Evolutionary conservation across 2,113 vertebrate species (phyloP).

Genomic region (Trachemys scripta): DNA sequence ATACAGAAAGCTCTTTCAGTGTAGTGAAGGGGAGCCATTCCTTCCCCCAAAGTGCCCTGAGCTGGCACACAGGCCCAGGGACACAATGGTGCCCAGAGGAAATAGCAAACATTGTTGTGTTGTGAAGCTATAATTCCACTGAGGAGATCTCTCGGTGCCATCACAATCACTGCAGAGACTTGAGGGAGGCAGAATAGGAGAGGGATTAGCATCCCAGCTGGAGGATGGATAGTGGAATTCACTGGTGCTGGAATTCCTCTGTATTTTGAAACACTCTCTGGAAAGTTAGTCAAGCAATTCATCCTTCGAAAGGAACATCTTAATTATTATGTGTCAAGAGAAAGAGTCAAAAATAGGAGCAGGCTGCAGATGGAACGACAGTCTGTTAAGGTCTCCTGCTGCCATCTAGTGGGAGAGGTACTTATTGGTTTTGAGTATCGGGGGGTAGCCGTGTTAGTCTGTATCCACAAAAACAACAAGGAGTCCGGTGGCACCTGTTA

Average conservation of each 20-base stretch:
- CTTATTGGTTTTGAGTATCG: not conserved
- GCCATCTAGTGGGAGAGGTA: constrained; percentile 64
- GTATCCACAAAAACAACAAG: too few species aligned
- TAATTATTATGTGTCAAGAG: not conserved
- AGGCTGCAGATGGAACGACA: rapidly evolving
- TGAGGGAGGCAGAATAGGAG: not conserved
- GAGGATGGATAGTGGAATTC: not conserved
- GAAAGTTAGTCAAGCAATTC: not conserved
- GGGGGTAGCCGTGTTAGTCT: too few species aligned
- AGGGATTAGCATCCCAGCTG: rapidly evolving
- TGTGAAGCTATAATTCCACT: not conserved
- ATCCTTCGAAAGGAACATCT: not conserved
- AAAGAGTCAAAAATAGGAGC: rapidly evolving
- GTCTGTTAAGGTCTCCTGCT: not conserved
- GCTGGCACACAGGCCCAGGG: not conserved
- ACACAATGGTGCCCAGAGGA: not conserved
- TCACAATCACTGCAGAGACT: not conserved
- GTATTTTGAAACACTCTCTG: not conserved
- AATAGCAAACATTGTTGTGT: not conserved
- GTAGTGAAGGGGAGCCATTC: not conserved
- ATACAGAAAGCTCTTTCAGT: not conserved
- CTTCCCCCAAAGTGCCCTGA: not conserved
- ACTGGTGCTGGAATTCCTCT: rapidly evolving
- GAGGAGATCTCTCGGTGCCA: not conserved
- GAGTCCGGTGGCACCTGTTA: too few species aligned